Base-by-base conservation (phyloP, 2,113 vertebrate genomes). In the Prionailurus viverrinus region DNA sequence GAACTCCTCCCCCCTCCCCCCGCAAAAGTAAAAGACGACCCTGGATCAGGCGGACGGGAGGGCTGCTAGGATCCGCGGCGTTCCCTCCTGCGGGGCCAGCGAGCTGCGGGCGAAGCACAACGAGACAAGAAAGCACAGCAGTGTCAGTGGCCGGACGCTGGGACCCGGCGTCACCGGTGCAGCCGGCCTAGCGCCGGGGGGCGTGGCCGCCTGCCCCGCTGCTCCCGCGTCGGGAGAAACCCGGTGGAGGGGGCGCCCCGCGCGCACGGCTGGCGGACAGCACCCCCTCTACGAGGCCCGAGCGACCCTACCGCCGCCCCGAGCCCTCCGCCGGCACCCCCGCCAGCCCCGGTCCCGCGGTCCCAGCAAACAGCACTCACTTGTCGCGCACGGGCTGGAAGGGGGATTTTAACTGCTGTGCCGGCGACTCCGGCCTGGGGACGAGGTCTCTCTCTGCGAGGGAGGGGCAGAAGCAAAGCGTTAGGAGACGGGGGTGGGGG, bases 351-450 rank as follows among this genome's bases (percentile, higher is more conserved):
- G 25, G 97, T 97, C 97, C 96, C 1, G 85, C 78, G 97, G 86
- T 91, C 61, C 98, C 97, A 36, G 66, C 74, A 48, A 39, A 41
- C 82, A 45, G 98, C 98, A 99, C 98, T 98, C 99, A 99, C 99
- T 99, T 99, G 99, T 99, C 99, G 95, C 99, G 99, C 86, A 99
- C 99, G 29, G 99, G 99, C 98, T 99, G 99, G 99, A 99, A 99
- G 79, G 99, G 99, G 68, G 99, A 99, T 98, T 99, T 99, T 97
- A 99, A 97, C 89, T 98, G 99, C 97, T 99, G 99, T 97, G 99
- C 99, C 25, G 99, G 99, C 79, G 99, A 99, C 95, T 99, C 99
- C 7, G 99, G 99, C 98, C 99, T 99, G 97, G 99, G 98, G 98
- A 98, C 97, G 73, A 99, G 99, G 99, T 99, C 99, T 98, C 99